Evolutionary conservation across 2,888 invertebrate species (phyloP).

Genomic region (Hyalella azteca): DNA sequence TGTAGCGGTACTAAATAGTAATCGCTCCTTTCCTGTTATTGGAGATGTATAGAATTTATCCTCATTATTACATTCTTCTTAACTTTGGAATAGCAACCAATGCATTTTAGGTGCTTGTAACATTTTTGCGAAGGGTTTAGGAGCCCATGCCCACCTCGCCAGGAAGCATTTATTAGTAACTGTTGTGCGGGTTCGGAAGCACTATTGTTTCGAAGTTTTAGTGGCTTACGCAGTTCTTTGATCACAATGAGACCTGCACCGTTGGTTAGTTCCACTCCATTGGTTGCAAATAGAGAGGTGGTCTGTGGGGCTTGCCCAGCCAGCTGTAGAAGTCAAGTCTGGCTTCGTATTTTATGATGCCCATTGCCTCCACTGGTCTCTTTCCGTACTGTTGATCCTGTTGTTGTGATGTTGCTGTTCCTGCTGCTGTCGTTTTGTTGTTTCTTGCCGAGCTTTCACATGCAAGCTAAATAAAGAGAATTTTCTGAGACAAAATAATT

Average conservation of each 20-base stretch:
- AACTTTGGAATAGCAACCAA: too few species aligned
- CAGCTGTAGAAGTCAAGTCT: slow-evolving; percentile 3
- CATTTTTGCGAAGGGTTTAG: not conserved
- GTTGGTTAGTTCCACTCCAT: slow-evolving; percentile 32
- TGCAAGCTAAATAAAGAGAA: too few species aligned
- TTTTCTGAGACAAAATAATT: too few species aligned
- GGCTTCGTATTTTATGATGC: slow-evolving; percentile 11
- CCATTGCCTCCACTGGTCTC: not conserved
- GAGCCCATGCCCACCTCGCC: not conserved
- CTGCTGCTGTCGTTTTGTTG: too few species aligned
- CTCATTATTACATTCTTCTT: too few species aligned
- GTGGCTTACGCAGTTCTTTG: slow-evolving; percentile 33
- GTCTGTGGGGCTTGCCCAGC: slow-evolving; percentile 6
- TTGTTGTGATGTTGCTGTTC: too few species aligned
- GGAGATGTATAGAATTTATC: too few species aligned
- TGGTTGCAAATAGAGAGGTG: slow-evolving; percentile 27
- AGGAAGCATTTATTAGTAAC: slow-evolving; percentile 7
- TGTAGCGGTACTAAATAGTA: too few species aligned
- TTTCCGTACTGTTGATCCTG: too few species aligned
- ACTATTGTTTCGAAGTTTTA: slow-evolving; percentile 11
- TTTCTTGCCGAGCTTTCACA: too few species aligned
- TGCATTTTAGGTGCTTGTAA: too few species aligned
- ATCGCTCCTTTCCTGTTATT: too few species aligned
- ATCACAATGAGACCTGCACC: slow-evolving; percentile 24
- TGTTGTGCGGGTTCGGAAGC: not conserved